Conservation (phyloP, 30 jellyfish, hydroid and myxozoan species). For the Pseudorhiza aurosa region DNA sequence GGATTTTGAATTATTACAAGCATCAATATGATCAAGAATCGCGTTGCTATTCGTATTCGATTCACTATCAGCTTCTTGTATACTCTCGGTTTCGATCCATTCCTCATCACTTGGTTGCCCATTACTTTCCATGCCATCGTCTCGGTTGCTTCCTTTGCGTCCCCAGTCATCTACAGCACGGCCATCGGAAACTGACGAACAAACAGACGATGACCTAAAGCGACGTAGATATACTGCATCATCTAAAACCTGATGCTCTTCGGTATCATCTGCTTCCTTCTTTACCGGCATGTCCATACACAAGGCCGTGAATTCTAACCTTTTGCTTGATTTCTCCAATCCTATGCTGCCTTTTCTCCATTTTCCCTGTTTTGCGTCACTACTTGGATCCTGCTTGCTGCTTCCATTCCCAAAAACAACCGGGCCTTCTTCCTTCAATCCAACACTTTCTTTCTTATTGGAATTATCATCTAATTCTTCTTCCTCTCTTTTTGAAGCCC, state of each 20-base stretch:
- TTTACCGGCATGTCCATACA: neutral
- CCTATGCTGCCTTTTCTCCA: too few relatives aligned
- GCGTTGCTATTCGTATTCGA: neutral
- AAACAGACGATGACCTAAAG: slow-evolving; percentile 44
- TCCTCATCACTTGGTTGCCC: slow-evolving; percentile 6
- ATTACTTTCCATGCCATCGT: neutral
- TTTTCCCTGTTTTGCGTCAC: too few relatives aligned
- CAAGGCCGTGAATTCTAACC: too few relatives aligned
- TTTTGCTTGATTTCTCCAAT: too few relatives aligned
- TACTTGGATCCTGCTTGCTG: too few relatives aligned
- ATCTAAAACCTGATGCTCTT: neutral
- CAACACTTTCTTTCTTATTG: too few relatives aligned
- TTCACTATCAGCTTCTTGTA: neutral
- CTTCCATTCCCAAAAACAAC: too few relatives aligned
- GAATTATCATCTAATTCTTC: too few relatives aligned
- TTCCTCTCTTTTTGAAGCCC: too few relatives aligned
- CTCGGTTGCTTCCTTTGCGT: neutral
- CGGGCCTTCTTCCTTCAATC: too few relatives aligned
- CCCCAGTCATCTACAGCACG: slow-evolving; percentile 60
- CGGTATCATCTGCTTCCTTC: slow-evolving; percentile 3
- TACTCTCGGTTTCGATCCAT: slow-evolving; percentile 25
- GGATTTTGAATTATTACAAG: neutral
- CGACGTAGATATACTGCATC: neutral
- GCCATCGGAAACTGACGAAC: slow-evolving; percentile 30
- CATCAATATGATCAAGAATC: neutral